phyloP scores from a whole-genome alignment of 2,888 invertebrate genomes.

The Chrysomela aeneicollis region DNA sequence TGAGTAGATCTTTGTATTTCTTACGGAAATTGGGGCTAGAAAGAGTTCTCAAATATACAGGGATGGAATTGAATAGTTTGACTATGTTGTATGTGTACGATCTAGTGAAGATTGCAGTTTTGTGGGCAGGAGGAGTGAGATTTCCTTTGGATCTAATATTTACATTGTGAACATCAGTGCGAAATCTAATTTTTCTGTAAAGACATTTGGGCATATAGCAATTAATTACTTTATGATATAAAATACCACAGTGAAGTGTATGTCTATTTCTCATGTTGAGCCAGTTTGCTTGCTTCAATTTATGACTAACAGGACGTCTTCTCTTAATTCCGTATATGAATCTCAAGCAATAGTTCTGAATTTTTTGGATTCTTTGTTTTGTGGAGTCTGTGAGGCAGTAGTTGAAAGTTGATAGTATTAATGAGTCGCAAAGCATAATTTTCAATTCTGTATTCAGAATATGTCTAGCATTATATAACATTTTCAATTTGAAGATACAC shows the following conservation, averaged over 20 bases:
- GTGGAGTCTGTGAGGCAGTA: too few relatives aligned
- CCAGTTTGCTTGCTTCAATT: constrained; percentile 4
- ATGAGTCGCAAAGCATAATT: too few relatives aligned
- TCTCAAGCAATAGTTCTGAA: too few relatives aligned
- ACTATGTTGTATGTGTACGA: constrained; percentile 8
- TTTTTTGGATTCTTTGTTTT: too few relatives aligned
- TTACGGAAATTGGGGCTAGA: background rate
- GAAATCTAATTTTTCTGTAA: background rate
- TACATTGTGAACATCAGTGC: background rate
- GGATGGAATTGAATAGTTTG: background rate
- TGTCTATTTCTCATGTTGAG: constrained; percentile 9
- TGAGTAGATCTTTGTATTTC: background rate
- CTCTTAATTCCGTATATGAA: too few relatives aligned
- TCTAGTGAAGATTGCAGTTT: constrained; percentile 7
- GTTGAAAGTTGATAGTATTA: too few relatives aligned
- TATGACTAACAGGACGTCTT: too few relatives aligned
- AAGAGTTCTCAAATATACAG: too few relatives aligned
- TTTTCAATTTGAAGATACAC: too few relatives aligned
- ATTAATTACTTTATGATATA: constrained; percentile 2
- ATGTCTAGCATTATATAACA: too few relatives aligned
- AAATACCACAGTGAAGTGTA: constrained; percentile 7
- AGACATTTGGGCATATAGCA: background rate
- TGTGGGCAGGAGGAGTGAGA: constrained; percentile 4
- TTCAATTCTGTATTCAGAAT: too few relatives aligned
- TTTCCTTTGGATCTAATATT: constrained; percentile 7